These are phyloP conservation scores for Peromyscus californicus DNA, from an alignment of 2,113 vertebrate genomes.

Conservation along the genomic window DNA sequence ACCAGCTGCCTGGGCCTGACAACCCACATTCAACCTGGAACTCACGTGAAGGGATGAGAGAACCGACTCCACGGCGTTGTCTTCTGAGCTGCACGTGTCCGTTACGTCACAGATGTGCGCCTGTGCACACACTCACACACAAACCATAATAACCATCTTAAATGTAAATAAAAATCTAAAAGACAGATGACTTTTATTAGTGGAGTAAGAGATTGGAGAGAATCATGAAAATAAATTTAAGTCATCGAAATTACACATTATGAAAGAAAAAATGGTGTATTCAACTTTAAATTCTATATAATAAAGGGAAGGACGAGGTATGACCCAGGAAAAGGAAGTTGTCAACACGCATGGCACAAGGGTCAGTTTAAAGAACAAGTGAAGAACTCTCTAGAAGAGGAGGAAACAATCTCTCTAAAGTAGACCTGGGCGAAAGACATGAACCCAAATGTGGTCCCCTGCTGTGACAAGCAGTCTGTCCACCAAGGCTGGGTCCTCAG, in stretches of 20 bases:
- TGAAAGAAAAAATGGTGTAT: neutral
- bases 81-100: neutral
- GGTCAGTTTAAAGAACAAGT: neutral
- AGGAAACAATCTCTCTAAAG: neutral
- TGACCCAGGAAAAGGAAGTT: neutral
- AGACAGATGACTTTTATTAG: neutral
- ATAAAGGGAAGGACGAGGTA: neutral
- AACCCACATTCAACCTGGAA: neutral
- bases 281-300: neutral
- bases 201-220: neutral
- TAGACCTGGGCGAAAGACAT: neutral
- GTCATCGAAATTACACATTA: neutral
- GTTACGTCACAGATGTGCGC: neutral
- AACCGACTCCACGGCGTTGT: neutral
- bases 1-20: neutral
- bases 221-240: neutral
- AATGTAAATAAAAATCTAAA: neutral
- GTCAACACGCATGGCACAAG: neutral
- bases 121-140: neutral
- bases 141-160: too few species aligned
- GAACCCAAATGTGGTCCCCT: neutral
- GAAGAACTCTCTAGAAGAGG: conserved; percentile 7
- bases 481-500: neutral
- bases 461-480: neutral
- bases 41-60: neutral